A percentile compares a stretch with the other conserved stretches of the same genome.
These are phyloP conservation scores for Linyphia triangularis DNA, from an alignment of 2,888 invertebrate genomes.

Conservation along the genomic window DNA sequence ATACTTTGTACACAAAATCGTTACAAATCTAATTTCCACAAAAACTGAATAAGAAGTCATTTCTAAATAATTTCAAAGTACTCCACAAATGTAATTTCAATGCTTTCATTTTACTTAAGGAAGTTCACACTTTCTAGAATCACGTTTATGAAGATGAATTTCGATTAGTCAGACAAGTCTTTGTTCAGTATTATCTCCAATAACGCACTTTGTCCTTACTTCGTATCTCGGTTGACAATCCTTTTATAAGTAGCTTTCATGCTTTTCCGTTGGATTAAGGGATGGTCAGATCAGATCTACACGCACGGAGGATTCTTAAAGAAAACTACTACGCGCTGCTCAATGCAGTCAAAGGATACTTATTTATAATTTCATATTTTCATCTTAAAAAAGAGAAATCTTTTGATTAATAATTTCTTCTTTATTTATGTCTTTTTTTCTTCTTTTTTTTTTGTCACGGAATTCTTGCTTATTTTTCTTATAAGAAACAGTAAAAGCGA, in stretches of 20 bases:
- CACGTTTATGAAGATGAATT: not conserved
- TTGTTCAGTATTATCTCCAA: conserved; percentile 40
- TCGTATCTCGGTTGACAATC: conserved; percentile 1
- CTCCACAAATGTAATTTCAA: not conserved
- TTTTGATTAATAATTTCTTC: conserved; percentile 37
- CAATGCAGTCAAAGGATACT: not conserved
- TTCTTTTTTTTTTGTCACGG: not conserved
- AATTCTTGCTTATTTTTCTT: not conserved
- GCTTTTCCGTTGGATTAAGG: conserved; percentile 41
- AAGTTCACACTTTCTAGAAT: not conserved
- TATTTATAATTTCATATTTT: not conserved
- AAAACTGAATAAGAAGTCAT: no score
- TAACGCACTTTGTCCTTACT: conserved; percentile 32
- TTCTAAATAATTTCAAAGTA: no score
- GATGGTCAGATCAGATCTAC: conserved; percentile 53
- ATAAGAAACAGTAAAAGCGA: not conserved
- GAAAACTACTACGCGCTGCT: not conserved
- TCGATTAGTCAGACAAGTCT: conserved; percentile 1
- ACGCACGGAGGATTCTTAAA: conserved; percentile 26
- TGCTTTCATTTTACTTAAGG: not conserved
- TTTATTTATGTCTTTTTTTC: not conserved
- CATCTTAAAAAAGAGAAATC: conserved; percentile 10
- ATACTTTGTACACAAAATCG: no score
- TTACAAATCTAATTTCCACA: no score
- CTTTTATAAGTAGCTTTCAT: conserved; percentile 29